Base-by-base conservation (phyloP, 2,888 invertebrate species). In the Tipula lateralis region DNA sequence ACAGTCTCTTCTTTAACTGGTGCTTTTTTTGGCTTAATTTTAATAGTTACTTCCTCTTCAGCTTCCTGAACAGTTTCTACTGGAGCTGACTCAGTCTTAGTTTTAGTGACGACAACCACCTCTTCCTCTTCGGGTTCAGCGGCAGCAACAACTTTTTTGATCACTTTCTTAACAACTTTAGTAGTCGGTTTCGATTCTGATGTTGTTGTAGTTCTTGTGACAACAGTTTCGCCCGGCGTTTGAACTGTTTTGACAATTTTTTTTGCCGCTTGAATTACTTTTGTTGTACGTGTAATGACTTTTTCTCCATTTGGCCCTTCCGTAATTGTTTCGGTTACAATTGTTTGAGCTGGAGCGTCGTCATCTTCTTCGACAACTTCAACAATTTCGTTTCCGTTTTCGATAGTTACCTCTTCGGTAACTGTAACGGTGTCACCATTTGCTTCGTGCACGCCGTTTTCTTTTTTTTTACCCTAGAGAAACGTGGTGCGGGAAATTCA, bases 181-280 rank as follows among this genome's bases (percentile, higher is more conserved):
- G 80, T 34, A 2, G 24, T 34, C 12, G 83, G 83, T 34, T 32
- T 32, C 12, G 83, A 12, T 83, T 30, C 83, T n/a, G 81, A 34
- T 30, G 80, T 29, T 84, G 83, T 12, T 66, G 30, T 19, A 30
- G 85, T 29, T 39, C 32, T 84, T 36, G 85, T 86, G 82, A 84
- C 84, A 24, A 86, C 12, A 19, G 84, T 81, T 34, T 85, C 85
- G 9, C 85, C 85, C 84, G 85, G 30, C 29, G 44, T 85, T 81
- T 85, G 84, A n/a, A 84, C 81, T n/a, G 84, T 84, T 84, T 85
- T 85, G 1, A 66, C 66, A 24, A 66, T 66, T 84, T 84, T 84
- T 19, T 83, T 85, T 5, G 84, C 85, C 66, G 84, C 84, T 19
- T 29, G 39, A 44, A 84, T 83, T 0, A 85, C 84, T 16, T 50